Evolutionary conservation across 2,797 vertebrate species (phyloP), one percentile per base, ranked within the genome.

Genomic region (Halcyon leucocephala): DNA sequence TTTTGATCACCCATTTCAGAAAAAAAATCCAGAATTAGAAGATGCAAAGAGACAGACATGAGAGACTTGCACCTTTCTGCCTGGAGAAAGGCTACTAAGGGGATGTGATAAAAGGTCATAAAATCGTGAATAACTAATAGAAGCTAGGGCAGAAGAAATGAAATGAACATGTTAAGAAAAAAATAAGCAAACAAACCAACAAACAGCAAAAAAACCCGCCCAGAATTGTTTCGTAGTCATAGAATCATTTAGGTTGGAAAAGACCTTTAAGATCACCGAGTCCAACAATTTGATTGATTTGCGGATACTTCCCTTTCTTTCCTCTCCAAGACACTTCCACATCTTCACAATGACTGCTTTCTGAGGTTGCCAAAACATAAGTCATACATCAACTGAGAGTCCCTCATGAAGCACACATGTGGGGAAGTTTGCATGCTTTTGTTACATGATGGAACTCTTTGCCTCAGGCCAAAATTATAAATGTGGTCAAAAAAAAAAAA

Each of bases 311-410:
- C 51, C 35, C 76, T 87, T 95, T 87, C 48, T 82, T 85, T 52
- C 39, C 29, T 31, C 85, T 92, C 82, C 76, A 95, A 83, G 67
- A 87, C 64, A 55, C 60, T 85, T 79, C 46, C 67, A 91, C 28
- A 2, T 89, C 33, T 90, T 91, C 87, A 67, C 72, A 82, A 20
- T 6, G 61, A 66, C 41, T 90, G 44, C 82, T 81, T 93, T 80
- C 83, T 85, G 82, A 70, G 39, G 82, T 17, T 96, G 89, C 95
- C 95, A 96, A 85, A 89, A 77, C 55, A 24, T 11, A 93, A 92
- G 44, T 78, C 67, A 95, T 31, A 9, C 28, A 25, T 12, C 49
- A 69, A 51, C 60, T 41, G 29, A 78, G 60, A 84, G 66, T 65
- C 78, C 61, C 41, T 82, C 72, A 25, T 4, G 57, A 85, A 97